Evolutionary conservation across 2,797 vertebrate genomes (phyloP).

Genomic region (Rallus crepitans): DNA sequence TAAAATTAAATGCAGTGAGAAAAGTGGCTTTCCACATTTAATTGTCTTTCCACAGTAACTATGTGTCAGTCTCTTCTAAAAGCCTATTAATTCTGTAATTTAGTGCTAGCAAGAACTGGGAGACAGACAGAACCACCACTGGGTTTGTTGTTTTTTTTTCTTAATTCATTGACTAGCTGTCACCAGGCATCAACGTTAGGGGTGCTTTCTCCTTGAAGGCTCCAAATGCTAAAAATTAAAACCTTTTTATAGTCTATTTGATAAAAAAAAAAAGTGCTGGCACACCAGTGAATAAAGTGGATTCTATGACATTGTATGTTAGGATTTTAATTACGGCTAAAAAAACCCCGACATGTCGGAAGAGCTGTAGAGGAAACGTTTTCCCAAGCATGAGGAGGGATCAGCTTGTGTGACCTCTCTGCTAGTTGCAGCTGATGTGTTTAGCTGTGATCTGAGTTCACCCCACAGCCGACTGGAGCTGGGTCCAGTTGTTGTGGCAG

Average conservation of each 20-base stretch:
- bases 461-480: background rate
- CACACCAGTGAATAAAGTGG: conserved; percentile 66
- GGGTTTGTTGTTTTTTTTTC: conserved; percentile 34
- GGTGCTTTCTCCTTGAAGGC: conserved; percentile 69
- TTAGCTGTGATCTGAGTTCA: background rate
- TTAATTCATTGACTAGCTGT: conserved; percentile 78
- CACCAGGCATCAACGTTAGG: conserved; percentile 65
- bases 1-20: conserved; percentile 78
- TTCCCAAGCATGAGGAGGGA: background rate
- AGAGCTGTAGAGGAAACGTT: background rate
- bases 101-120: conserved; percentile 64
- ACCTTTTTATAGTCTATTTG: conserved; percentile 69
- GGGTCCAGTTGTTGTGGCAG: background rate
- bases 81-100: conserved; percentile 84
- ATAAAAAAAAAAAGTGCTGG: conserved; percentile 48
- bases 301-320: background rate
- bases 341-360: conserved; percentile 22
- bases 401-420: background rate
- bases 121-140: conserved; percentile 50
- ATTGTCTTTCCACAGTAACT: conserved; percentile 80
- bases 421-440: background rate
- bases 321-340: conserved; percentile 64
- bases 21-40: conserved; percentile 79
- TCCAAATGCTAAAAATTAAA: conserved; percentile 68
- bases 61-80: conserved; percentile 79